These are phyloP conservation scores for Phymorhynchus buccinoides DNA, from an alignment of 1,140 invertebrate species.

Conservation along the genomic window DNA sequence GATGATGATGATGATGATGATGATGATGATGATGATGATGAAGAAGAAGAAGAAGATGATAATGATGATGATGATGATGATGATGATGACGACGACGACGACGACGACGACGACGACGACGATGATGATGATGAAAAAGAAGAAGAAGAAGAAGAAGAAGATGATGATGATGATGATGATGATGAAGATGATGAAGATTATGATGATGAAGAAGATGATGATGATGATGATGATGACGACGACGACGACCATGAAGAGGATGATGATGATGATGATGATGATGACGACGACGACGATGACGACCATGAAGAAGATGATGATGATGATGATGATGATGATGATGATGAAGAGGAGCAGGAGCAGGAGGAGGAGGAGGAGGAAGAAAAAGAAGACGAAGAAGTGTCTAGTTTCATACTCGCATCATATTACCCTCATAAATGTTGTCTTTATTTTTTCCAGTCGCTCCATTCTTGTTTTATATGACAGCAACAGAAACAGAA, in stretches of 20 bases:
- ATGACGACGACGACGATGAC: background rate
- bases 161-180: slow-evolving; percentile 1
- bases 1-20: background rate
- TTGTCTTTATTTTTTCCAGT: background rate
- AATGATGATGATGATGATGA: slow-evolving; percentile 13
- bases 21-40: background rate
- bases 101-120: background rate
- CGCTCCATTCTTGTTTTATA: background rate
- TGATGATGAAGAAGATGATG: slow-evolving; percentile 1
- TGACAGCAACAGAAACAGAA: too few species aligned
- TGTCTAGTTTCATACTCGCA: background rate
- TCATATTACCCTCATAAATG: background rate
- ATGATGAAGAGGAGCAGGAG: background rate
- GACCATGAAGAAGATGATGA: slow-evolving; percentile 20
- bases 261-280: too few species aligned
- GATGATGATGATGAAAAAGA: slow-evolving; percentile 11
- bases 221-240: slow-evolving; percentile 12
- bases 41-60: too few species aligned
- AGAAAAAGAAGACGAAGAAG: too few species aligned
- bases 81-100: background rate
- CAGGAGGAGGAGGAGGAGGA: background rate
- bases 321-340: background rate
- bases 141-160: slow-evolving; percentile 4
- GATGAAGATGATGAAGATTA: slow-evolving; percentile 13
- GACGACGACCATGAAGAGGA: too few species aligned